A percentile compares a stretch with the other conserved stretches of the same genome.
These are phyloP conservation scores for Scopus umbretta DNA, from an alignment of 2,113 vertebrate species.

Conservation along the genomic window DNA sequence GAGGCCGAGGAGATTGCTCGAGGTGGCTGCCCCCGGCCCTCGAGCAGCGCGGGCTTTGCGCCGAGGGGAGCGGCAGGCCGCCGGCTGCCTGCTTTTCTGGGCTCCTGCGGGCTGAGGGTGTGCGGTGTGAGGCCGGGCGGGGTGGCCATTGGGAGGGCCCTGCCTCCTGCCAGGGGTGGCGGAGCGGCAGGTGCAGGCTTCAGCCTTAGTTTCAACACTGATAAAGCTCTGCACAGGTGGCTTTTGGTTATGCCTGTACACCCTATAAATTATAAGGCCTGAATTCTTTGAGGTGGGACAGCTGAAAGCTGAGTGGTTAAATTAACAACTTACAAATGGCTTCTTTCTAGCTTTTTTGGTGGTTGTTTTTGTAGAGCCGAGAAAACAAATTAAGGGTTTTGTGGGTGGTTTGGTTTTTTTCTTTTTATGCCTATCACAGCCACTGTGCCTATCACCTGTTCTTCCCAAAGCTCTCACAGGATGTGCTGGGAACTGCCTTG, in stretches of 20 bases:
- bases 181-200: not conserved
- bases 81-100: not conserved
- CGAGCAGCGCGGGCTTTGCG: rapidly evolving
- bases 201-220: rapidly evolving
- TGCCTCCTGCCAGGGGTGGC: too few relatives aligned
- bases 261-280: not conserved
- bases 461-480: not conserved
- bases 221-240: rapidly evolving
- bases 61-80: rapidly evolving
- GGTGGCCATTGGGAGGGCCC: rapidly evolving
- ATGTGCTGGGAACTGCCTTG: not conserved
- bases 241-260: too few relatives aligned
- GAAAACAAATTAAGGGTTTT: too few relatives aligned
- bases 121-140: rapidly evolving
- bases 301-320: not conserved
- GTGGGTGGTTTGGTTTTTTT: too few relatives aligned
- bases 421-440: not conserved
- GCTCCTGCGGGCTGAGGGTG: not conserved
- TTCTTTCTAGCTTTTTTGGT: not conserved
- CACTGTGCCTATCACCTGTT: rapidly evolving
- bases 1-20: rapidly evolving
- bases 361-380: not conserved
- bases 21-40: rapidly evolving
- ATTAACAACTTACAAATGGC: rapidly evolving
- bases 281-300: not conserved